Percentiles rank a stretch among this genome's conserved stretches.
Conservation (phyloP, 2,888 invertebrate species). For the Zhengitettix transpicula region DNA sequence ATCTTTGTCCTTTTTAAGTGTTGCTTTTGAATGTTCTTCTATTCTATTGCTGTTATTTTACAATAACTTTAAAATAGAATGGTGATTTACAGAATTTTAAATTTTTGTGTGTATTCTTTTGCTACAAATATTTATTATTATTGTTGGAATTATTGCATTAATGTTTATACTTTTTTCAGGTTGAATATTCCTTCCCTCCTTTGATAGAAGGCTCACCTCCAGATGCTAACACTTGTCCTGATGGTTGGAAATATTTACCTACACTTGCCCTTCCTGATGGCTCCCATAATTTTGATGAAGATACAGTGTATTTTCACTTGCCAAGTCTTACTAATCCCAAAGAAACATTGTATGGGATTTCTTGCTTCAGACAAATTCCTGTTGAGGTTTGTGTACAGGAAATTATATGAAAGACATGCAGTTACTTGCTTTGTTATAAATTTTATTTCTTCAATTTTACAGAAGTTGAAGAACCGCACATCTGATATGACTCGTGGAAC, state of each 20-base stretch:
- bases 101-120: background rate
- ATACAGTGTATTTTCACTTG: slow-evolving; percentile 90
- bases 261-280: slow-evolving; percentile 94
- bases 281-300: slow-evolving; percentile 89
- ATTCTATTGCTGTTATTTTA: background rate
- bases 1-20: too few relatives aligned
- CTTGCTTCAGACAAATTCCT: slow-evolving; percentile 94
- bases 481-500: slow-evolving; percentile 93
- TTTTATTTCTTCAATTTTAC: slow-evolving; percentile 17
- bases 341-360: slow-evolving; percentile 84
- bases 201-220: slow-evolving; percentile 45
- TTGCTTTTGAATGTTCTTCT: background rate
- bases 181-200: slow-evolving; percentile 86
- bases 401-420: background rate
- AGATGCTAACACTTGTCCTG: slow-evolving; percentile 64
- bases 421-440: background rate
- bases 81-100: background rate
- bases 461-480: slow-evolving; percentile 82
- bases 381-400: slow-evolving; percentile 47
- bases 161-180: slow-evolving; percentile 30
- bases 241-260: slow-evolving; percentile 90
- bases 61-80: background rate
- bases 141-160: background rate
- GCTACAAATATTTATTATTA: background rate
- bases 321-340: slow-evolving; percentile 73